These are phyloP conservation scores for Zenarchopterus dispar DNA, from an alignment of 2,797 vertebrate species.

Conservation along the genomic window DNA sequence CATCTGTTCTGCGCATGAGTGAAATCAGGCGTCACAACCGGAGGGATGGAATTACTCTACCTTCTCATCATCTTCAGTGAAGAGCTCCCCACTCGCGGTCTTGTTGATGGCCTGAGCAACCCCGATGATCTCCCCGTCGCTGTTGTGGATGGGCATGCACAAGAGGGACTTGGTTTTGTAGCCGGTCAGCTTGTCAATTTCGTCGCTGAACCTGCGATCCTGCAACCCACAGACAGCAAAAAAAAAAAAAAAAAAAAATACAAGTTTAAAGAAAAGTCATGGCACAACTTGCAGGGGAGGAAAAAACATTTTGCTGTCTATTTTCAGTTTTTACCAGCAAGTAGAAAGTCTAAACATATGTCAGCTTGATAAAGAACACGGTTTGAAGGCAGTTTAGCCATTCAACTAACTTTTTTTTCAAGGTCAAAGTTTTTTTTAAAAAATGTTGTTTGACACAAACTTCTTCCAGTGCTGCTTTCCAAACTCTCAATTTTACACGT, in stretches of 20 bases:
- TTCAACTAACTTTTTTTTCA: too few relatives aligned
- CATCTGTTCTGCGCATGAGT: not conserved
- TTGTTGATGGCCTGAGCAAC: constrained; percentile 99
- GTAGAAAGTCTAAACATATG: not conserved
- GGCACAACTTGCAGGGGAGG: constrained; percentile 10
- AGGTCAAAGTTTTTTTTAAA: too few relatives aligned
- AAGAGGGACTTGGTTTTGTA: constrained; percentile 98
- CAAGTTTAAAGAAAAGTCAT: too few relatives aligned
- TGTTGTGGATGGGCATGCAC: constrained; percentile 97
- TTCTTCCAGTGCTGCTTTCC: too few relatives aligned
- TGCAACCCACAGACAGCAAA: constrained; percentile 61
- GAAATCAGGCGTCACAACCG: not conserved
- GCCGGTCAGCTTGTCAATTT: constrained; percentile 97
- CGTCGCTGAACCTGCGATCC: constrained; percentile 97
- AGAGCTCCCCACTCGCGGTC: constrained; percentile 89
- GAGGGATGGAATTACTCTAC: constrained; percentile 63
- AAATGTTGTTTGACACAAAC: too few relatives aligned
- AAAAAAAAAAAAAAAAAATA: not conserved
- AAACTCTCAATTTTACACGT: not conserved
- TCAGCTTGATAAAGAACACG: constrained; percentile 1
- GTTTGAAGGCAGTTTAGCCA: too few relatives aligned
- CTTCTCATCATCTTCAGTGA: constrained; percentile 96
- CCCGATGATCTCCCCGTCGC: constrained; percentile 95
- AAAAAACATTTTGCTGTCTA: not conserved
- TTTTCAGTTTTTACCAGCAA: not conserved